Evolutionary conservation across 2,888 invertebrate genomes (phyloP).

Genomic region (Metallyticus violacea): DNA sequence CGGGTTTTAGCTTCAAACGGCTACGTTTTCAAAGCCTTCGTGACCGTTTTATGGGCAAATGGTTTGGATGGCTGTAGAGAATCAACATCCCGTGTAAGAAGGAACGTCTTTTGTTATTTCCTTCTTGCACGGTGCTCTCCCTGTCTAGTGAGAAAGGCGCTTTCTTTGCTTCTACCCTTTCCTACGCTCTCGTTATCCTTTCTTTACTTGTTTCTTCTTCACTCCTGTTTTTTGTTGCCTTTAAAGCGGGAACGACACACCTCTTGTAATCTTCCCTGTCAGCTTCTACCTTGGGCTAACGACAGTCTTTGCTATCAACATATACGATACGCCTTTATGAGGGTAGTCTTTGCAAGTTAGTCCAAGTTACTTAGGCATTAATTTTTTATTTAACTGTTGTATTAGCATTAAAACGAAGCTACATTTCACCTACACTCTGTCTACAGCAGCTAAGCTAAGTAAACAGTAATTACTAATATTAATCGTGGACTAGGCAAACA

Average conservation of each 20-base stretch:
- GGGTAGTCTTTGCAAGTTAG: neutral
- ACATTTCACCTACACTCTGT: neutral
- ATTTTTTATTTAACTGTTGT: neutral
- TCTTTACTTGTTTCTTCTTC: neutral
- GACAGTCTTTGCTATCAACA: neutral
- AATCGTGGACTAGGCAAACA: neutral
- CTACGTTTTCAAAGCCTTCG: neutral
- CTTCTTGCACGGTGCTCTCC: neutral
- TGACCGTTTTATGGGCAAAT: neutral
- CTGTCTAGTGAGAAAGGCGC: too few species aligned
- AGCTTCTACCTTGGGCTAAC: neutral
- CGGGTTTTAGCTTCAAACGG: neutral
- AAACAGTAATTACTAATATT: neutral
- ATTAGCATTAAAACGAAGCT: neutral
- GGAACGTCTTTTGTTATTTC: neutral
- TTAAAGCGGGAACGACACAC: neutral
- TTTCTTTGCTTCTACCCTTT: too few species aligned
- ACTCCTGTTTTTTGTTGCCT: neutral
- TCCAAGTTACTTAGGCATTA: neutral
- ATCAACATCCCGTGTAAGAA: neutral
- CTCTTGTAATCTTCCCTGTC: neutral
- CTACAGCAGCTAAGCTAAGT: neutral
- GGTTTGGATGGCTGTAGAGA: neutral
- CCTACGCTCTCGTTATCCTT: neutral
- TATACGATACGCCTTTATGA: neutral